phyloP scores from a whole-genome alignment of 2,888 invertebrate genomes.

The Microplitis deprimator region DNA sequence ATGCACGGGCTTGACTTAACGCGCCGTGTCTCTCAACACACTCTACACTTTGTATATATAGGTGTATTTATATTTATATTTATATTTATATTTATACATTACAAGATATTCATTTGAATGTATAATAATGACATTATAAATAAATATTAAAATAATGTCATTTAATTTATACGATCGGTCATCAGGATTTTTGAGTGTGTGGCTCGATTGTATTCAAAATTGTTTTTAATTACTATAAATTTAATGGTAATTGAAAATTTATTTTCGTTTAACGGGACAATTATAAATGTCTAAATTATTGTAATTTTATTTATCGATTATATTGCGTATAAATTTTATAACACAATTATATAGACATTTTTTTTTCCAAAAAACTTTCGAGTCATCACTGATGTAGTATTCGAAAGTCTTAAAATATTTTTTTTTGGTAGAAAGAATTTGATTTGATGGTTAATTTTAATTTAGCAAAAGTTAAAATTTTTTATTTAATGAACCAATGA shows the following conservation, averaged over 20 bases:
- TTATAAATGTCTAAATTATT: too few species aligned
- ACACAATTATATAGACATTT: too few species aligned
- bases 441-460: neutral
- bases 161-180: neutral
- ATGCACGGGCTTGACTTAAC: constrained; percentile 1
- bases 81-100: neutral
- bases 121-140: neutral
- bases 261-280: neutral
- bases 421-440: neutral
- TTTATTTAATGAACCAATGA: neutral
- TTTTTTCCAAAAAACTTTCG: too few species aligned
- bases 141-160: neutral
- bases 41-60: neutral
- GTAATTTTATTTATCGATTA: too few species aligned
- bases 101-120: neutral
- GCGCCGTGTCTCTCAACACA: neutral
- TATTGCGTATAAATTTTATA: too few species aligned
- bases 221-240: neutral
- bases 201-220: neutral
- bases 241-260: neutral
- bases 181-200: neutral
- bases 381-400: too few species aligned
- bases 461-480: neutral
- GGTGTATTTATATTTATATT: neutral
- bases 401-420: neutral